Conservation (phyloP, 2,797 vertebrate genomes). For the Lindbergichthys nudifrons region DNA sequence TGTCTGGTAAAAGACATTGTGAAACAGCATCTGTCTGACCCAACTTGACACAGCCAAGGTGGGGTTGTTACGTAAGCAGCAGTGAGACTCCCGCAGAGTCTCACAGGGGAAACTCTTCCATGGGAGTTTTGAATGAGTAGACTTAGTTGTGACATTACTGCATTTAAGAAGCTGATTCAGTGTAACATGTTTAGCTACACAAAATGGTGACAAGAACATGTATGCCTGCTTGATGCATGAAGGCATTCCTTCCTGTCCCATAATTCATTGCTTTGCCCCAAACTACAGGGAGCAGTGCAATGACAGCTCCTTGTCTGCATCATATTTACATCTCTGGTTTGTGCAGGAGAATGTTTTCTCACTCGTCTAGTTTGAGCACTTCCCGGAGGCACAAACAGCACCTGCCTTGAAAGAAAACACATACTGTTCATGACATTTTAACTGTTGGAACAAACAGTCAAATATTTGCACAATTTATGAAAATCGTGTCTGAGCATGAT, state of each 20-base stretch:
- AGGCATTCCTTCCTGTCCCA: conserved; percentile 25
- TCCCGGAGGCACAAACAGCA: conserved; percentile 12
- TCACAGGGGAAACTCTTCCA: conserved; percentile 2
- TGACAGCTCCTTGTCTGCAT: background rate
- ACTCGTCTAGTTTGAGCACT: conserved; percentile 27
- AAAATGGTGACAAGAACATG: background rate
- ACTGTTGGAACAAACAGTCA: background rate
- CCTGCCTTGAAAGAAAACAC: conserved; percentile 25
- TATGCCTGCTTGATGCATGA: background rate
- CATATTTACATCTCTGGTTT: conserved; percentile 4
- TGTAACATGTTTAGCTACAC: background rate
- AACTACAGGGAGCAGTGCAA: conserved; percentile 11
- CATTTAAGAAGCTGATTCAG: background rate
- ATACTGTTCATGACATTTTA: background rate
- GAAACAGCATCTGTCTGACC: conserved; percentile 5
- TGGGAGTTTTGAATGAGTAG: background rate
- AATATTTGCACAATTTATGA: background rate
- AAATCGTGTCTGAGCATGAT: background rate
- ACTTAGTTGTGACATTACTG: background rate
- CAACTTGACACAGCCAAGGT: background rate
- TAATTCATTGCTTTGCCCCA: conserved; percentile 2
- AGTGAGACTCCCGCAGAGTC: background rate
- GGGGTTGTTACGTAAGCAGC: conserved; percentile 28
- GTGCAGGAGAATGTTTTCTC: conserved; percentile 21
- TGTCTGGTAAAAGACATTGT: conserved; percentile 9